Base-by-base conservation (phyloP, 2,797 vertebrate genomes). In the Labroides dimidiatus region DNA sequence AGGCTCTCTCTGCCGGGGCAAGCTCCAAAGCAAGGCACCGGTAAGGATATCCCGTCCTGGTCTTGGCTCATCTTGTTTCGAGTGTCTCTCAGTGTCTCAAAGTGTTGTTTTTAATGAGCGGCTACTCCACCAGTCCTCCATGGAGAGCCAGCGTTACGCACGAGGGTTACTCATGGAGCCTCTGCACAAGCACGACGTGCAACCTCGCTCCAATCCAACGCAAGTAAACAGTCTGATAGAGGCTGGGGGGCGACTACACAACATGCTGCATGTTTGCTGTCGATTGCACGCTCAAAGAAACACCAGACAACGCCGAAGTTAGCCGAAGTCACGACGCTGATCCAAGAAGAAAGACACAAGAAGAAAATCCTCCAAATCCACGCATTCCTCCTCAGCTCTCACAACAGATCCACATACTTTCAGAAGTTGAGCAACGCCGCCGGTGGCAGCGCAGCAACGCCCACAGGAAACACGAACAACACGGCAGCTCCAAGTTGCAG, bases 41-140 rank as follows among this genome's bases (percentile, higher is more conserved):
- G 84, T 54, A 96, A 84, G 51, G 91, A 94, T 39, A 96, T 93
- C 61, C 91, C 93, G 78, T 94, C 94, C 47, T 83, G 89, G 55
- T 93, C 86, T 78, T 87, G 85, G 72, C 84, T 93, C 94, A 94
- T 94, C 64, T 72, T 79, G 81, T 58, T 75, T 61, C 69, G 68
- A 72, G 78, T 66, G 43, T 82, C 67, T 42, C 77, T 77, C 54
- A 19, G 52, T 61, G 53, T 58, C 37, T 79, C 59, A 73, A 63
- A 72, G 70, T 51, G 68, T 56, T 21, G 47, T 47, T 72, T n/a
- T 55, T 11, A 64, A 50, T 24, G 68, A 77, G 52, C 71, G 54
- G 64, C 73, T 78, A 37, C 63, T 83, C 72, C 70, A 45, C 27
- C 76, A 64, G 63, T 80, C 78, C 84, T 85, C 86, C 84, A 87